Evolutionary conservation across 2,797 vertebrate genomes (phyloP).

Genomic region (Micropoecilia bifurca): DNA sequence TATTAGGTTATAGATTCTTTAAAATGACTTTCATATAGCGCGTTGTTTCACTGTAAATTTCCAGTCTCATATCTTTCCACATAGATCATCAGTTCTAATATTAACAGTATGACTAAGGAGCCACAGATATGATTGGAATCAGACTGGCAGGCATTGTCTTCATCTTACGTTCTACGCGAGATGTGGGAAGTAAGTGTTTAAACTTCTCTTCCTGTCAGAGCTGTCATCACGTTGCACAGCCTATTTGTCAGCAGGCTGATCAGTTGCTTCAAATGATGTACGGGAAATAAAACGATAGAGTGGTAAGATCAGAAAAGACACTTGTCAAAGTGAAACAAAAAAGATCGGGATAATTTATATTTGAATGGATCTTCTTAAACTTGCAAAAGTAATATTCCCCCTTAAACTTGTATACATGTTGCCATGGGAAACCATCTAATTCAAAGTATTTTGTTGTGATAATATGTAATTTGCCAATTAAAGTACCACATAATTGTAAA

Average conservation of each 20-base stretch:
- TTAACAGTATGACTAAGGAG: slow-evolving; percentile 36
- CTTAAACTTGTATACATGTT: not conserved
- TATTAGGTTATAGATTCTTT: not conserved
- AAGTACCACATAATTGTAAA: not conserved
- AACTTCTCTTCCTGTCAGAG: not conserved
- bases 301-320: not conserved
- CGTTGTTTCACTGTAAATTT: not conserved
- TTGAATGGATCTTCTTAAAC: not conserved
- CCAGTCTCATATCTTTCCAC: slow-evolving; percentile 22
- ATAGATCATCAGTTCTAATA: slow-evolving; percentile 37
- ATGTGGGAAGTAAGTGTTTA: slow-evolving; percentile 52
- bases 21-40: not conserved
- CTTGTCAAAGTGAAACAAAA: not conserved
- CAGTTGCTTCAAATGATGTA: not conserved
- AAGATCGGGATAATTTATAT: not conserved
- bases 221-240: slow-evolving; percentile 5
- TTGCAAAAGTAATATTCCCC: not conserved
- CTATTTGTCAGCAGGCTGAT: slow-evolving; percentile 8
- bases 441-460: not conserved
- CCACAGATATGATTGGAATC: slow-evolving; percentile 2
- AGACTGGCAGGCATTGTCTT: not conserved
- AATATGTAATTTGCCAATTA: not conserved
- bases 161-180: not conserved
- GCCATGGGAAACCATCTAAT: not conserved
- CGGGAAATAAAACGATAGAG: not conserved